Evolutionary conservation across 1,140 invertebrate genomes (phyloP).

Genomic region (Heliconius himera): DNA sequence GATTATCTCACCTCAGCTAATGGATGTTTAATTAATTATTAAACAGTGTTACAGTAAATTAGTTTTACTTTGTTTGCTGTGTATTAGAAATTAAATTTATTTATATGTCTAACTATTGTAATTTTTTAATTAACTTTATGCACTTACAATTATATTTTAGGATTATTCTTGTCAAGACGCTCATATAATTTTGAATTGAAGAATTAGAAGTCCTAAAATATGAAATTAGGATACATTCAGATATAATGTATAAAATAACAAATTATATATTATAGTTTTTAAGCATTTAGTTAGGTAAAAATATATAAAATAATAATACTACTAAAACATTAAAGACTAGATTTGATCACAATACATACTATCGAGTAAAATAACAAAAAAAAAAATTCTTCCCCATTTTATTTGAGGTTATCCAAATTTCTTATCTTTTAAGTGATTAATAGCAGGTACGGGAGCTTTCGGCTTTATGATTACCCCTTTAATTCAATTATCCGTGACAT

Average conservation of each 20-base stretch:
- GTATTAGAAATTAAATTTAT: too few relatives aligned
- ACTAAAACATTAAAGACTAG: not conserved
- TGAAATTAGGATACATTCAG: too few relatives aligned
- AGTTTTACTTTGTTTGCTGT: not conserved
- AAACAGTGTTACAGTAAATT: conserved; percentile 24
- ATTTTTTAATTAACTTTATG: too few relatives aligned
- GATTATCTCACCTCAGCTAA: conserved; percentile 61
- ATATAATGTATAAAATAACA: too few relatives aligned
- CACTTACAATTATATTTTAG: too few relatives aligned
- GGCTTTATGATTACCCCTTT: conserved; percentile 46
- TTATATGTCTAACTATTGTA: too few relatives aligned
- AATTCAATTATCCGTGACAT: conserved; percentile 51
- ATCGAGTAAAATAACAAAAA: not conserved
- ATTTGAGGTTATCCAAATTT: conserved; percentile 1
- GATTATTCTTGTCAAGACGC: too few relatives aligned
- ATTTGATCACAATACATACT: not conserved
- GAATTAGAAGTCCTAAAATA: too few relatives aligned
- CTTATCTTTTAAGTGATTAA: conserved; percentile 44
- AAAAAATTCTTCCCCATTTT: conserved; percentile 3
- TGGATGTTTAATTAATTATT: conserved; percentile 67
- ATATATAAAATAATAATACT: too few relatives aligned
- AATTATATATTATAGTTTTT: too few relatives aligned
- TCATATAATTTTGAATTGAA: too few relatives aligned
- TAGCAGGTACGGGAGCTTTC: conserved; percentile 38
- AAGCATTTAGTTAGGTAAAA: too few relatives aligned